These are phyloP conservation scores for Valencia hispanica DNA, from an alignment of 2,797 vertebrate species.

Conservation along the genomic window DNA sequence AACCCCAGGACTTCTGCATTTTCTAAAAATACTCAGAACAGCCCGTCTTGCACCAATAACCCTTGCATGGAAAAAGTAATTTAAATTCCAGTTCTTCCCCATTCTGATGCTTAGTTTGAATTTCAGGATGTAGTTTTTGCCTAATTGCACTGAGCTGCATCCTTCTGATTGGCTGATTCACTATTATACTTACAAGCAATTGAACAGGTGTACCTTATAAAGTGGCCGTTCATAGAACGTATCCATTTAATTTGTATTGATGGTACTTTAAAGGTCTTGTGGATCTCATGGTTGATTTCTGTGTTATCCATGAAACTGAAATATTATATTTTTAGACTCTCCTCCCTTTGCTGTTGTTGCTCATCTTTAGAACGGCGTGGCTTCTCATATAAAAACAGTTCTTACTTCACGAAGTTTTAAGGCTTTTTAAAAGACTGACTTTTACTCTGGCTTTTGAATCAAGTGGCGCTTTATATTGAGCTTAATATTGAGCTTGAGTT, in stretches of 20 bases:
- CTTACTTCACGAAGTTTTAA: not conserved
- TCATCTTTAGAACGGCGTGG: not conserved
- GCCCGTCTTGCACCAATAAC: too few species aligned
- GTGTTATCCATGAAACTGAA: not conserved
- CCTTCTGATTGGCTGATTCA: not conserved
- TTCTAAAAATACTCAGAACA: not conserved
- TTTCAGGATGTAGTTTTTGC: not conserved
- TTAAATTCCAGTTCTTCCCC: not conserved
- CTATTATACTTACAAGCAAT: not conserved
- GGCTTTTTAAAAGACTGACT: not conserved
- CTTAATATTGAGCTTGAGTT: not conserved
- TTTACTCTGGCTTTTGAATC: not conserved
- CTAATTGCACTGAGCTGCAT: not conserved
- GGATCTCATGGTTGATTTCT: not conserved
- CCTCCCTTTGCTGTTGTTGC: not conserved
- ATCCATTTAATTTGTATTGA: not conserved
- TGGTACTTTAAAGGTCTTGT: not conserved
- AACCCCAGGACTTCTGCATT: not conserved
- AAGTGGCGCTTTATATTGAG: not conserved
- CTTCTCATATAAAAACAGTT: not conserved
- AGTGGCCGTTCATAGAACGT: not conserved
- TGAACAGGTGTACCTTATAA: not conserved
- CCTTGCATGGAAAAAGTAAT: not conserved
- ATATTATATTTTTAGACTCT: too few species aligned
- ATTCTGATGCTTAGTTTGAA: not conserved